Percentiles rank a stretch among this genome's conserved stretches.
These are phyloP conservation scores for Cavia porcellus DNA, from an alignment of 2,113 vertebrate species.

Conservation along the genomic window DNA sequence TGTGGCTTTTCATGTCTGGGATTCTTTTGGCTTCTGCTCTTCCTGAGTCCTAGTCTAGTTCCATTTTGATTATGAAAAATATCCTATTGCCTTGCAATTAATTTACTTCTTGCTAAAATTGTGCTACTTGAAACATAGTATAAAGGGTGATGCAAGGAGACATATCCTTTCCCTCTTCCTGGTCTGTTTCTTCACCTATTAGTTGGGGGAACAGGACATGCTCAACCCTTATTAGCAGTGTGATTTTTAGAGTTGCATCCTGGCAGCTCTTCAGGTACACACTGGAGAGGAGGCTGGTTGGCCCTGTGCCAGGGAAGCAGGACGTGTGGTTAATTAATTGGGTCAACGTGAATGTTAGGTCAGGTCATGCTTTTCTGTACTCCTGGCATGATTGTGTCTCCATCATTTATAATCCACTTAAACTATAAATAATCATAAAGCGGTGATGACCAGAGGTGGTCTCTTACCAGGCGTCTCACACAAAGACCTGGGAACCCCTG, in stretches of 20 bases:
- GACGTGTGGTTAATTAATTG: not conserved
- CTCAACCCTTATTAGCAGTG: not conserved
- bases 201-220: not conserved
- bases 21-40: not conserved
- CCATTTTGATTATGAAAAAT: not conserved
- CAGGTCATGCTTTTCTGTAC: not conserved
- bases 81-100: not conserved
- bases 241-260: not conserved
- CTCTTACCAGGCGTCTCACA: fast-evolving
- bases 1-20: not conserved
- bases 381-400: not conserved
- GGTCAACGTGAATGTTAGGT: too few relatives aligned
- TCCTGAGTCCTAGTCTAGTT: not conserved
- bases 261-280: not conserved
- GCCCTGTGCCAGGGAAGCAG: not conserved
- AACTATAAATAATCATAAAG: not conserved
- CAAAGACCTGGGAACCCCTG: not conserved
- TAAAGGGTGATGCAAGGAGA: not conserved
- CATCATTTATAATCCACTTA: not conserved
- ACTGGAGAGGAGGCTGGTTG: not conserved
- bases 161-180: not conserved
- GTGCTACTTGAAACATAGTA: not conserved
- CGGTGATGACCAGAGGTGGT: not conserved
- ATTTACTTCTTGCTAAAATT: slow-evolving; percentile 27
- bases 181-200: not conserved